Evolutionary conservation across 2,888 invertebrate genomes (phyloP), one percentile per base, ranked within the genome.

Genomic region (Steromphala cineraria): DNA sequence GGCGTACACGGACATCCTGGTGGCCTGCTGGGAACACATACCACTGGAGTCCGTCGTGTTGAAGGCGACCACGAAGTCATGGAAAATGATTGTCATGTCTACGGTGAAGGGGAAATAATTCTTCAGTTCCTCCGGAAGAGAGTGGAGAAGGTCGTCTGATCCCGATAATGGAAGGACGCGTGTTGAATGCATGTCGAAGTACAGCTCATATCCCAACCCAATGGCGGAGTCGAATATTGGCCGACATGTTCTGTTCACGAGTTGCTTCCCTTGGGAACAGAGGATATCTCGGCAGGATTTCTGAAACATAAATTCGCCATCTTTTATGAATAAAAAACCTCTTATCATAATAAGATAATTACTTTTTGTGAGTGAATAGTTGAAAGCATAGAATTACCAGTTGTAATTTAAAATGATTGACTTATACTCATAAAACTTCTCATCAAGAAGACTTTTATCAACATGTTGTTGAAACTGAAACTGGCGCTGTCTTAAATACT

Each of bases 41-140:
- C 81, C 81, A 3, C 81, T 46, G 10, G 19, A 53, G 71, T 67
- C 79, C 8, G 85, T 85, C n/a, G 80, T 83, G 62, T 82, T 81
- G 77, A 83, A 85, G 10, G 81, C 62, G 53, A 85, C 78, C 24
- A 81, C 78, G 24, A 82, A 81, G 36, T 81, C 79, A 81, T 83
- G 82, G 15, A 28, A 52, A 24, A 15, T 31, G 8, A 71, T 40
- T 31, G 53, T 13, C 55, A 55, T 24, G 52, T 46, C 5, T 36
- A 53, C 15, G 46, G 19, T 24, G 52, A 67, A 40, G 40, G 75
- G 28, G 13, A 85, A 46, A 10, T 78, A 80, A n/a, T 21, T 71
- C 56, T 82, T 82, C 77, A 85, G 74, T 21, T 53, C 75, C 2
- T 78, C 77, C 15, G 85, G 85, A 17, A 85, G 79, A 15, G 52